A percentile compares a stretch with the other conserved stretches of the same genome.
Evolutionary conservation across 2,113 vertebrate species (phyloP).

Genomic region (Emydura subglobosa): DNA sequence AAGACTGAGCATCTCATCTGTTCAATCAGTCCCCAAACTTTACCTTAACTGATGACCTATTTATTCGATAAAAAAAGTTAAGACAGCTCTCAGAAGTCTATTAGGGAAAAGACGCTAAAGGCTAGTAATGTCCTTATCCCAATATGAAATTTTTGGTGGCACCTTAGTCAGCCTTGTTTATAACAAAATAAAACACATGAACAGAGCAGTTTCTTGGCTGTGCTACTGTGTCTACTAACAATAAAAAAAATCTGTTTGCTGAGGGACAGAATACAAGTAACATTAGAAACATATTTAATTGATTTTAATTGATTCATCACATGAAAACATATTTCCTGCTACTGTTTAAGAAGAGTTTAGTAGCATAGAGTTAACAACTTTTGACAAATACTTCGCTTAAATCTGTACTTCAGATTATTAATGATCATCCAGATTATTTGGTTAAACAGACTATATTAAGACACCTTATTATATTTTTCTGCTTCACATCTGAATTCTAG

Average conservation of each 20-base stretch:
- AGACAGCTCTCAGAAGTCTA: neutral
- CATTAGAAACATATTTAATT: neutral
- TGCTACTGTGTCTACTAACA: neutral
- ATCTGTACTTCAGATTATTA: neutral
- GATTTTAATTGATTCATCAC: neutral
- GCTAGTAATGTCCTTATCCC: neutral
- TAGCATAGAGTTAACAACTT: neutral
- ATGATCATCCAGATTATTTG: neutral
- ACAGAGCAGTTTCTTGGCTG: neutral
- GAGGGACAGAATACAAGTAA: neutral
- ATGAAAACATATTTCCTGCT: neutral
- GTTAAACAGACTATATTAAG: slow-evolving; percentile 15
- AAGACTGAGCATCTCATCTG: neutral
- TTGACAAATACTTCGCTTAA: neutral
- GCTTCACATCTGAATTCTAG: neutral
- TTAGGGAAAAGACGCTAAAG: neutral
- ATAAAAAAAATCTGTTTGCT: neutral
- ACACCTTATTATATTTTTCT: neutral
- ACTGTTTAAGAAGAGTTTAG: neutral
- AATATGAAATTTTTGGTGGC: neutral
- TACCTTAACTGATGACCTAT: neutral
- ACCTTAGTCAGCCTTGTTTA: neutral
- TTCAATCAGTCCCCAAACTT: neutral
- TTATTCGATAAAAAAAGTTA: neutral
- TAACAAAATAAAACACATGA: neutral